Evolutionary conservation across 2,113 vertebrate species (phyloP), one percentile per base, ranked within the genome.

Genomic region (Sisor rabdophorus): DNA sequence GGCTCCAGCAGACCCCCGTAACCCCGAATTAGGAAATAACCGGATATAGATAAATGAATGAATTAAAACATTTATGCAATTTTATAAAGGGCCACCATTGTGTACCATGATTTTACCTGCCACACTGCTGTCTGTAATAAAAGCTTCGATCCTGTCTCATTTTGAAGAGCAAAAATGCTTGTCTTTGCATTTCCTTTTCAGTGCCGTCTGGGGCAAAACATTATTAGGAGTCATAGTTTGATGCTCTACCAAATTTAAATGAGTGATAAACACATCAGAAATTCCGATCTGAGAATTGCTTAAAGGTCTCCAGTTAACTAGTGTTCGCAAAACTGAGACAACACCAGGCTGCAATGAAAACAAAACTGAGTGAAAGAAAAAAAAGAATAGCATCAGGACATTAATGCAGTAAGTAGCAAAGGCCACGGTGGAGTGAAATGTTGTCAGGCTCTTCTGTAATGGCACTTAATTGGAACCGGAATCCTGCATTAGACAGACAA

Each of bases 391-490:
- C 22, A 50, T 19, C 28, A 56, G 20, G 52, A 50, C 65, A 64
- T 79, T 79, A 79, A 82, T 79, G 77, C 60, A 73, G 68, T 75
- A 63, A 70, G 76, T 68, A 69, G 73, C 58, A 52, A 79, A 65
- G 54, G 69, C 58, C 22, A 20, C 65, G 44, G 68, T 61, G 53
- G 54, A 44, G 16, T 58, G 22, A 61, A 69, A 61, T 32, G 47
- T 47, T 40, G 63, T 48, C 64, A 53, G 52, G 36, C 76, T 75
- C 30, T 71, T 44, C 58, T 50, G 80, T 88, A 85, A 87, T 78
- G 68, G 82, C 70, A 55, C 77, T 71, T 82, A 81, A 86, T 84
- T 84, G 75, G 73, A 59, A 47, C 15, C 6, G 76, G 77, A 82
- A 56, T 50, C 61, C 55, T 67, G 78, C 69, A 73, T 84, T 83